phyloP scores from a whole-genome alignment of 2,797 vertebrate genomes.

The Argentina silus region DNA sequence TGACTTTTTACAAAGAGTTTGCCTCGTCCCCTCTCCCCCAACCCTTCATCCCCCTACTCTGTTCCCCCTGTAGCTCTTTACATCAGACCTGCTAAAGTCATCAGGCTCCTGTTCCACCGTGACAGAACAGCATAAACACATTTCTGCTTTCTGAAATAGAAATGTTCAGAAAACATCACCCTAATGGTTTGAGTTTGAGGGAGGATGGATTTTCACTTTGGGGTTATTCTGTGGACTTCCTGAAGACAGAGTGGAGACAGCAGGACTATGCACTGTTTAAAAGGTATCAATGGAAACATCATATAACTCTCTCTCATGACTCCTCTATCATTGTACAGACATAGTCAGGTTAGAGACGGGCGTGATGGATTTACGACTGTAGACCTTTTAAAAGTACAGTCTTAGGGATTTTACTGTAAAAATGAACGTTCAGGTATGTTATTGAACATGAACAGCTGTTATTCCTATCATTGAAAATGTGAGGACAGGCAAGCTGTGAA shows the following conservation, averaged over 20 bases:
- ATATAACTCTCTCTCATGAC: neutral
- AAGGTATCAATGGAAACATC: slow-evolving; percentile 33
- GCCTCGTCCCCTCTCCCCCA: neutral
- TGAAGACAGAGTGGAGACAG: neutral
- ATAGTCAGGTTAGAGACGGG: neutral
- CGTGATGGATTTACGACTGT: slow-evolving; percentile 18
- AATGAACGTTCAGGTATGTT: slow-evolving; percentile 44
- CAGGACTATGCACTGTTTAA: neutral
- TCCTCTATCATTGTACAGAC: neutral
- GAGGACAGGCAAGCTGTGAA: slow-evolving; percentile 30
- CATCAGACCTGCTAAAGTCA: slow-evolving; percentile 61
- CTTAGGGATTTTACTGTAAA: slow-evolving; percentile 43
- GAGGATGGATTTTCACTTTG: slow-evolving; percentile 58
- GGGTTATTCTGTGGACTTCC: slow-evolving; percentile 5
- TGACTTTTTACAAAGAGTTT: slow-evolving; percentile 1
- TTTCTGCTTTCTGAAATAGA: slow-evolving; percentile 55
- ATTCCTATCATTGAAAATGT: slow-evolving; percentile 40
- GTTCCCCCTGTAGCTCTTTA: slow-evolving; percentile 13
- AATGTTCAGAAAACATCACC: slow-evolving; percentile 29
- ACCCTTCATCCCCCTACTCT: neutral
- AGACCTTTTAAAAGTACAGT: slow-evolving; percentile 11
- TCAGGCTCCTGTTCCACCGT: slow-evolving; percentile 47
- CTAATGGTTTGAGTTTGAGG: slow-evolving; percentile 32
- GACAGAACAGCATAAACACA: slow-evolving; percentile 36
- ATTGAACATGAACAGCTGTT: slow-evolving; percentile 61